Base-by-base conservation (phyloP, 1,140 invertebrate species). In the Bicyclus anynana region DNA sequence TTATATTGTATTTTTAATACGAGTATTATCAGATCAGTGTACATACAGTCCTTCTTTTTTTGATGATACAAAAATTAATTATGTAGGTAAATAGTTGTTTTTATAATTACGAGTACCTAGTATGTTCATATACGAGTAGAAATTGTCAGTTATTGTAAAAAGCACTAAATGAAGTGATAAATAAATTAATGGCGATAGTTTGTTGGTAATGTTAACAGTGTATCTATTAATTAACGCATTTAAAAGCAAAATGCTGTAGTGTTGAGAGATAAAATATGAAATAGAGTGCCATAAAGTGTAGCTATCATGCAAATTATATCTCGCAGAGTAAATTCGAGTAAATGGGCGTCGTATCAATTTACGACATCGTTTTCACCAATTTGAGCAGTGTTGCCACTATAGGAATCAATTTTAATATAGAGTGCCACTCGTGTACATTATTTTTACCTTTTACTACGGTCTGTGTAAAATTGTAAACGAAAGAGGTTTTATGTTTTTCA, bases 251-350 rank as follows among this genome's bases (percentile, higher is more conserved):
- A 53, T 13, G 35, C 17, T 54, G 42, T 44, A 46, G 44, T 47
- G 27, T 54, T 54, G 42, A 47, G 53, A 35, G 27, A 47, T 47
- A 54, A 54, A 54, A 21, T 54, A 54, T 54, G 29, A 54, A 54
- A 54, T 54, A 54, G 14, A 35, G 53, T 16, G 18, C 29, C 42
- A 54, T 54, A 54, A 54, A 54, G 18, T 54, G 53, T 54, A 16
- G 23, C 47, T 50, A 57, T 57, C 46, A 50, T 57, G 46, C 33
- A 57, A 57, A 57, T 57, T 57, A 50, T 54, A 47, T 49, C 47
- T 42, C 54, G 37, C 37, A 20, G 46, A 50, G 54, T 57, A 50
- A 57, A 57, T 57, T 57, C 27, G 23, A 50, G 37, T 27, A 50
- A 55, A 50, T 26, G 54, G 54, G 47, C 54, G 37, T 49, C 23